Conservation (phyloP, 1,140 invertebrate species). For the Dendroctonus ponderosae region DNA sequence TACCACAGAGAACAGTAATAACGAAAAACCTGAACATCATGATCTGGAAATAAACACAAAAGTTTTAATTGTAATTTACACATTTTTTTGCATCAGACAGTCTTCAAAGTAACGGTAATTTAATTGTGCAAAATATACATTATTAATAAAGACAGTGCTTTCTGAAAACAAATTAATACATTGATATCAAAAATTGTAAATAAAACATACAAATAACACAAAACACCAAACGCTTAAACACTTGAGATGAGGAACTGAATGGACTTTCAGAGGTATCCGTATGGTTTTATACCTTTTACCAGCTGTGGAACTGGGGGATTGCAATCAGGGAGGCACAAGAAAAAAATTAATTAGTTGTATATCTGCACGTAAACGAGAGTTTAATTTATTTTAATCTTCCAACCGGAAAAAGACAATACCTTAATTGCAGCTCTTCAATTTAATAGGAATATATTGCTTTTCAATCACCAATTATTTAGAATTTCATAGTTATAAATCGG, state of each 20-base stretch:
- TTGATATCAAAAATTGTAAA: background rate
- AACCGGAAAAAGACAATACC: background rate
- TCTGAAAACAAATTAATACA: background rate
- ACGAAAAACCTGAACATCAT: conserved; percentile 37
- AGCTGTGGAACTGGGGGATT: background rate
- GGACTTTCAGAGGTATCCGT: background rate
- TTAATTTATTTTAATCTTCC: background rate
- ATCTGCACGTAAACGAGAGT: background rate
- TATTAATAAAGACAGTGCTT: too few species aligned
- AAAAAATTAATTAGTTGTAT: background rate
- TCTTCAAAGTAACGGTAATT: too few species aligned
- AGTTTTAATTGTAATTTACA: background rate
- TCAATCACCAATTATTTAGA: too few species aligned
- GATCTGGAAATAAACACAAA: conserved; percentile 15
- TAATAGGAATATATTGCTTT: too few species aligned
- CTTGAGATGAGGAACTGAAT: background rate
- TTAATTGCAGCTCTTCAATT: background rate
- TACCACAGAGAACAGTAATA: conserved; percentile 27
- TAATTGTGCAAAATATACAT: too few species aligned
- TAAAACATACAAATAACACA: background rate
- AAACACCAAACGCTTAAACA: background rate
- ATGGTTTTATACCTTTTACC: conserved; percentile 3
- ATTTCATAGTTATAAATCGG: too few species aligned
- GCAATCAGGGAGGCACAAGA: background rate
- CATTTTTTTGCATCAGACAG: too few species aligned